Conservation (phyloP, 2,797 vertebrate species). For the Sebastes variabilis region DNA sequence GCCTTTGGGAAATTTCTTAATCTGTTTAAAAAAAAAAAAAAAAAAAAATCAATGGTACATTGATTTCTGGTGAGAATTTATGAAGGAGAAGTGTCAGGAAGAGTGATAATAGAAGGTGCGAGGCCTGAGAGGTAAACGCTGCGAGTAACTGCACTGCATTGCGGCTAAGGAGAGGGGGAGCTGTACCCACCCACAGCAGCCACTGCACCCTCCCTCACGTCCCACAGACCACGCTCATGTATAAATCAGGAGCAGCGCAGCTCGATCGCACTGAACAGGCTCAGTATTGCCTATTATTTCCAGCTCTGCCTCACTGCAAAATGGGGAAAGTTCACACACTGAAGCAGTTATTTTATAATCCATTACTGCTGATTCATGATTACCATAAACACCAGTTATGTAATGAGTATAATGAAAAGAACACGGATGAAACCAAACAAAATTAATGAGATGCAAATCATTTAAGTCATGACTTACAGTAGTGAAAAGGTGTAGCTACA, state of each 20-base stretch:
- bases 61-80: neutral
- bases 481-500: neutral
- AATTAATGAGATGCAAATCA: neutral
- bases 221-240: conserved; percentile 44
- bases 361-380: neutral
- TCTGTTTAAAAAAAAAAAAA: neutral
- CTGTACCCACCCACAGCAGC: conserved; percentile 46
- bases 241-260: conserved; percentile 60
- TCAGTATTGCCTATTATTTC: neutral
- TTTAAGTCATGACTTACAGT: neutral
- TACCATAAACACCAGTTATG: neutral
- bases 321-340: neutral
- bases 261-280: neutral
- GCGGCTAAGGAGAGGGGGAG: conserved; percentile 62
- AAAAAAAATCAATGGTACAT: neutral
- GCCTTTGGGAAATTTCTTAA: conserved; percentile 3
- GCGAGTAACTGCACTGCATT: conserved; percentile 73
- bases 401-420: neutral
- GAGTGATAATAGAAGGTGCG: neutral
- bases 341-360: neutral
- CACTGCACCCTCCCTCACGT: conserved; percentile 34
- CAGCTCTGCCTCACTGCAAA: neutral
- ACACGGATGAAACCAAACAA: neutral
- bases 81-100: neutral
- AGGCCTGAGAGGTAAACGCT: conserved; percentile 42